Base-by-base conservation (phyloP, 2,113 vertebrate genomes). In the Lagopus leucura region DNA sequence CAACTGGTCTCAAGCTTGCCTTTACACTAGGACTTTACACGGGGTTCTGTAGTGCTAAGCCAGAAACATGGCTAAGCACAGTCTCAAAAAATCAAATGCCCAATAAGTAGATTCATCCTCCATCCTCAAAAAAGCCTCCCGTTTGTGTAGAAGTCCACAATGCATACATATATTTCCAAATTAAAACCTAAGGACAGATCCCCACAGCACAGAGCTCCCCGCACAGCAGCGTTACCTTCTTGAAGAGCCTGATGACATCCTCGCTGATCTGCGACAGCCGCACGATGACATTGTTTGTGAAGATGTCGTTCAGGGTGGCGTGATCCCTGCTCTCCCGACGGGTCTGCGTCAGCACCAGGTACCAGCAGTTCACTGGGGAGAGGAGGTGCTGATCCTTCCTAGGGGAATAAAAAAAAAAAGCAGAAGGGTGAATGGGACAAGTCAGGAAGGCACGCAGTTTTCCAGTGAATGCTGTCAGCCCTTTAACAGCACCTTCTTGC, bases 321-420 rank as follows among this genome's bases (percentile, higher is more conserved):
- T 99, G 99, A 96, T 99, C 99, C 38, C 98, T 97, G 98, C 99
- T 99, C 96, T 99, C 99, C 28, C 99, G 97, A 8, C 99, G 98
- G 5, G 99, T 99, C 97, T 99, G 99, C 6, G 99, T 98, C 96
- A 99, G 96, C 16, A 99, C 98, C 98, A 99, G 97, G 96, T 99
- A 99, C 99, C 99, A 99, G 96, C 99, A 99, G 97, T 99, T 99
- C 87, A 99, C 99, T 0, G 99, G 99, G 8, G 99, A 99, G 38
- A 99, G 97, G 2, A 99, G 98, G 92, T 99, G 98, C 88, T 99
- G 99, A 93, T 99, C 99, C 93, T 99, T 99, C 97, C 99, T 99
- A 93, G 34, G 96, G 91, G 70, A 58, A 87, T 28, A 11, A 14
- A 8, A 6, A 3, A 7, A 5, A 8, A 13, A 8, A 5, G 5